Base-by-base conservation (phyloP, 2,113 vertebrate genomes). In the Catharus minimus region DNA sequence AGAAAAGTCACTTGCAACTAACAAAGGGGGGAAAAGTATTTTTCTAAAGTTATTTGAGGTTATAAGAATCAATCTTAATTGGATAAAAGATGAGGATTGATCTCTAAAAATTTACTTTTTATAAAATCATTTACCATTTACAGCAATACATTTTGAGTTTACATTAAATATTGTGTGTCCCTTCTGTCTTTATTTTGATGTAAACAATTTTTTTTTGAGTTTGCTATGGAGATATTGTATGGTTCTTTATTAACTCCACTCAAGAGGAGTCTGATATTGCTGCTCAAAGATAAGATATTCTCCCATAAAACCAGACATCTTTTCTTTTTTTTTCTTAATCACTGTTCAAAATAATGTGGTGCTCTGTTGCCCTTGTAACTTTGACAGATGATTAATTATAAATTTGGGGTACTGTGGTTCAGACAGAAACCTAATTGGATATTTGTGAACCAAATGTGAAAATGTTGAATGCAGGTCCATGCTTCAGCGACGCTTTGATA, bases 361-460 rank as follows among this genome's bases (percentile, higher is more conserved):
- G 53, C 53, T 93, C 81, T 79, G 28, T 82, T 89, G 75, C 76
- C 87, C 90, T 96, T 92, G 80, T 92, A 91, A 89, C 65, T 94
- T 92, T 95, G 95, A 88, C 91, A 95, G 89, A 85, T 93, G 88
- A 94, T 95, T 96, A 96, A 94, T 95, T 96, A 95, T 87, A 94
- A 94, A 94, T 94, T 95, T 96, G 86, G 90, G 92, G 62, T 95
- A n/a, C 69, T 77, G 33, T 80, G 86, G 43, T 85, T 95, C 92
- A 90, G 92, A 71, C 43, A 85, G 86, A 91, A 95, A 95, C 52
- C 68, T 96, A 96, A 96, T 94, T 96, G 95, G 92, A 32, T 94
- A 95, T 96, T 97, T 96, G 94, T 94, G 90, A 96, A 92, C 89
- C 88, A 93, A 96, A 95, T 95, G 88, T 82, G 85, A 91, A 82